Percentiles rank a stretch among this genome's conserved stretches.
phyloP scores from a whole-genome alignment of 2,888 invertebrate species.

The Drosophila affinis region DNA sequence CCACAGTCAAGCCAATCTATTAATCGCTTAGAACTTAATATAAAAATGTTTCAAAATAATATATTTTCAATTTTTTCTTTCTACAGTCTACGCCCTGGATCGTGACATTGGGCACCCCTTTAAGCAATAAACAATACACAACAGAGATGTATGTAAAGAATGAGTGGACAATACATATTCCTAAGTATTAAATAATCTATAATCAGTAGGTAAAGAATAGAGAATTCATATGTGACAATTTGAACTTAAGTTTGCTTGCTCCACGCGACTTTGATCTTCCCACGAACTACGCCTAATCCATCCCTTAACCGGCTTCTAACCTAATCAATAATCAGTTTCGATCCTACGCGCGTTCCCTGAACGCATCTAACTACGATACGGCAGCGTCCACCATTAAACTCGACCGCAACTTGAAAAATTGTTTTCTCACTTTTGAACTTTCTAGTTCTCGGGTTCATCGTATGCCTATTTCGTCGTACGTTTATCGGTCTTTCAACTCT shows the following conservation, averaged over 20 bases:
- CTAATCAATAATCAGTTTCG: slow-evolving; percentile 49
- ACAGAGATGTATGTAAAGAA: slow-evolving; percentile 14
- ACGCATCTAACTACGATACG: slow-evolving; percentile 56
- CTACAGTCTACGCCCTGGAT: slow-evolving; percentile 33
- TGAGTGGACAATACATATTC: slow-evolving; percentile 1
- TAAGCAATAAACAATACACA: slow-evolving; percentile 4
- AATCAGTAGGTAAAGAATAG: slow-evolving; percentile 36
- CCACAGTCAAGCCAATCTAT: slow-evolving; percentile 8
- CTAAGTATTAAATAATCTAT: slow-evolving; percentile 22
- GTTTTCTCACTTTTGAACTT: not conserved
- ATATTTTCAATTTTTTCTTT: slow-evolving; percentile 9
- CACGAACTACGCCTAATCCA: slow-evolving; percentile 7
- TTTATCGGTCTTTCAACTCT: slow-evolving; percentile 31
- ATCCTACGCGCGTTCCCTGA: slow-evolving; percentile 48
- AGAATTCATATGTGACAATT: slow-evolving; percentile 54
- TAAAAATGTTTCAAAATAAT: slow-evolving; percentile 9
- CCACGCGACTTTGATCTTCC: not conserved
- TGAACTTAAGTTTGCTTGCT: slow-evolving; percentile 55
- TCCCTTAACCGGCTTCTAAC: slow-evolving; percentile 18
- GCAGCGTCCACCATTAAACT: slow-evolving; percentile 16
- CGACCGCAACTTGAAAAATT: slow-evolving; percentile 18
- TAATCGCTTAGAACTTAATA: slow-evolving; percentile 22
- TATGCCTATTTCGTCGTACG: slow-evolving; percentile 36
- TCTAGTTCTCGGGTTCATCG: not conserved
- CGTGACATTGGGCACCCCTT: not conserved